Evolutionary conservation across 2,888 invertebrate genomes (phyloP).

Genomic region (Hipparchia semele): DNA sequence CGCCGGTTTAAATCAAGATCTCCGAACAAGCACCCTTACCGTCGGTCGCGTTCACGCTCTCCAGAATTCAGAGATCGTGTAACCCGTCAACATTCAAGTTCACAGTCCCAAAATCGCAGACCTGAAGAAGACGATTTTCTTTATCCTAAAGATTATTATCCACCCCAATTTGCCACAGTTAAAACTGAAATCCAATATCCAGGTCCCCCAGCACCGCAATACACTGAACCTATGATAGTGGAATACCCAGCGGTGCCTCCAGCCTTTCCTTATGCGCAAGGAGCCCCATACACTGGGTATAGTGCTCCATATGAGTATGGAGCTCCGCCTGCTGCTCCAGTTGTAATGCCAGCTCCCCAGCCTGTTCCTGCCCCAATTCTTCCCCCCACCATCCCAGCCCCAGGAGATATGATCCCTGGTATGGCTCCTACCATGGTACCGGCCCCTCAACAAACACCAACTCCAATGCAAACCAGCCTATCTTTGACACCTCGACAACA

Average conservation of each 20-base stretch:
- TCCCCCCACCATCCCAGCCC: constrained; percentile 21
- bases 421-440: constrained; percentile 49
- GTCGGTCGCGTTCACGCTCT: constrained; percentile 35
- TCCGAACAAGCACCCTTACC: constrained; percentile 36
- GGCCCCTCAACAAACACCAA: constrained; percentile 47
- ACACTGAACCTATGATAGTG: constrained; percentile 38
- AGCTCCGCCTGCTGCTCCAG: constrained; percentile 40
- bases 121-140: constrained; percentile 51
- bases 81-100: constrained; percentile 32
- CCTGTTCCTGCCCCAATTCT: constrained; percentile 50
- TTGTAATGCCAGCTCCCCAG: constrained; percentile 45
- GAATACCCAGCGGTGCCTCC: constrained; percentile 30
- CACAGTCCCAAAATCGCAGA: constrained; percentile 31
- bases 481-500: background rate
- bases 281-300: constrained; percentile 50
- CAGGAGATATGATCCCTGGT: constrained; percentile 37
- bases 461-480: constrained; percentile 39
- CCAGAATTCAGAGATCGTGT: constrained; percentile 44
- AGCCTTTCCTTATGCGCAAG: constrained; percentile 46
- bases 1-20: constrained; percentile 41
- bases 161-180: constrained; percentile 25
- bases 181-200: constrained; percentile 33
- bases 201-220: constrained; percentile 38
- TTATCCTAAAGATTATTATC: constrained; percentile 51
- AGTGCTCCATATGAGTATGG: constrained; percentile 56